Conservation (phyloP, 1,140 invertebrate genomes). For the Mactra quadrangularis region DNA sequence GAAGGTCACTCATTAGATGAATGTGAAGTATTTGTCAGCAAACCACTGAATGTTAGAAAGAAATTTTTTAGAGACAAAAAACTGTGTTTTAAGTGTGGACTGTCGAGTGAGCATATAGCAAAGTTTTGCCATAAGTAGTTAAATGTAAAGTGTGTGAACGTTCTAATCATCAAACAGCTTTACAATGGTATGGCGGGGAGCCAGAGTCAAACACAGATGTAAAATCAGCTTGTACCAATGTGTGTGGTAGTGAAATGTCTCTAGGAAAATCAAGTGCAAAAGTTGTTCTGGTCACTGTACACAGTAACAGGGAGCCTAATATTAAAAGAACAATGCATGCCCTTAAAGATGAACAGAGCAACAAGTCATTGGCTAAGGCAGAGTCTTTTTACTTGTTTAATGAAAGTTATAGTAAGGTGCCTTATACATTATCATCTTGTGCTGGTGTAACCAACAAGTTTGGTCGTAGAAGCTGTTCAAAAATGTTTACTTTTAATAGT, state of each 20-base stretch:
- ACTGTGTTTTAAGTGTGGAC: neutral
- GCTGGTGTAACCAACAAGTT: neutral
- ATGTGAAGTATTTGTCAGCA: too few relatives aligned
- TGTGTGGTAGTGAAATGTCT: slow-evolving; percentile 39
- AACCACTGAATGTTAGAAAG: too few relatives aligned
- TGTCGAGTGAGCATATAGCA: neutral
- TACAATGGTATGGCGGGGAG: neutral
- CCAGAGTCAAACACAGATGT: neutral
- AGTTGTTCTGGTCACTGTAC: slow-evolving; percentile 36
- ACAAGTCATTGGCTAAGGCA: slow-evolving; percentile 26
- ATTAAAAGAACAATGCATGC: slow-evolving; percentile 11
- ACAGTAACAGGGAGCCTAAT: neutral
- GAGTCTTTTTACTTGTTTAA: slow-evolving; percentile 40
- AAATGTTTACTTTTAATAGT: slow-evolving; percentile 33
- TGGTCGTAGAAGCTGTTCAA: slow-evolving; percentile 19
- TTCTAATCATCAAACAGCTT: neutral
- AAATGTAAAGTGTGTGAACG: neutral
- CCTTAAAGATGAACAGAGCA: slow-evolving; percentile 59
- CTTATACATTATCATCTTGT: slow-evolving; percentile 40
- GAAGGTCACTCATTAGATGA: too few relatives aligned
- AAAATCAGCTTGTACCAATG: slow-evolving; percentile 33
- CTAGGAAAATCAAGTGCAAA: slow-evolving; percentile 63
- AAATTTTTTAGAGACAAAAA: slow-evolving; percentile 2
- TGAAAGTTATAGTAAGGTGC: neutral
- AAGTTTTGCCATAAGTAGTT: neutral